These are phyloP conservation scores for Trachymyrmex septentrionalis DNA, from an alignment of 1,140 invertebrate species.

Conservation along the genomic window DNA sequence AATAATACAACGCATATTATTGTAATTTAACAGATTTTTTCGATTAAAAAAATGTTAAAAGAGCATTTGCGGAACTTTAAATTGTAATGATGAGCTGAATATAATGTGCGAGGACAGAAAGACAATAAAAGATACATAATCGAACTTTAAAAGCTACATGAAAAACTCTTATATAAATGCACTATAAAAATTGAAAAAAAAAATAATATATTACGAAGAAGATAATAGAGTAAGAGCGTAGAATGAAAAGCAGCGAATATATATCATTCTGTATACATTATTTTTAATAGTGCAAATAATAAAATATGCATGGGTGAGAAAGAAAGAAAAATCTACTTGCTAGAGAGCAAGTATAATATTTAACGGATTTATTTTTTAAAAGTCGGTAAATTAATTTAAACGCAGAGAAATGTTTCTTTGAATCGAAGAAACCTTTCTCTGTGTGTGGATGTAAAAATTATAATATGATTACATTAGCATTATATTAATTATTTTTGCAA, in stretches of 20 bases:
- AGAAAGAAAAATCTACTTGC: not conserved
- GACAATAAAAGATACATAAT: too few species aligned
- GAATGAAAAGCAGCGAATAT: not conserved
- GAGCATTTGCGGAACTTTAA: not conserved
- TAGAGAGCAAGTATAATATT: not conserved
- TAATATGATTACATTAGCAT: not conserved
- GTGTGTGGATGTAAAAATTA: not conserved
- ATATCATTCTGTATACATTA: not conserved
- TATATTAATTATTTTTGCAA: not conserved
- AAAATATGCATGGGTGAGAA: not conserved
- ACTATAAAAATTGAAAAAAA: not conserved
- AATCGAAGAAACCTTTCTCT: too few species aligned
- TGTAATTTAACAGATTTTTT: not conserved
- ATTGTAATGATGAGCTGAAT: not conserved
- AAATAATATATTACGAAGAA: not conserved
- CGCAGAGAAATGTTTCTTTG: too few species aligned
- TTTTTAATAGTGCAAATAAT: slow-evolving; percentile 13
- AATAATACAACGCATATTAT: not conserved
- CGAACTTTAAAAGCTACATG: not conserved
- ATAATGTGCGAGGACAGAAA: not conserved
- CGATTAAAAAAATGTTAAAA: not conserved
- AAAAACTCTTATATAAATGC: slow-evolving; percentile 3
- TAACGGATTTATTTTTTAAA: not conserved
- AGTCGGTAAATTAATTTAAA: not conserved
- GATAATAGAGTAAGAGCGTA: not conserved